phyloP scores from a whole-genome alignment of 1,140 invertebrate species.

The Sycophaga agraensis region DNA sequence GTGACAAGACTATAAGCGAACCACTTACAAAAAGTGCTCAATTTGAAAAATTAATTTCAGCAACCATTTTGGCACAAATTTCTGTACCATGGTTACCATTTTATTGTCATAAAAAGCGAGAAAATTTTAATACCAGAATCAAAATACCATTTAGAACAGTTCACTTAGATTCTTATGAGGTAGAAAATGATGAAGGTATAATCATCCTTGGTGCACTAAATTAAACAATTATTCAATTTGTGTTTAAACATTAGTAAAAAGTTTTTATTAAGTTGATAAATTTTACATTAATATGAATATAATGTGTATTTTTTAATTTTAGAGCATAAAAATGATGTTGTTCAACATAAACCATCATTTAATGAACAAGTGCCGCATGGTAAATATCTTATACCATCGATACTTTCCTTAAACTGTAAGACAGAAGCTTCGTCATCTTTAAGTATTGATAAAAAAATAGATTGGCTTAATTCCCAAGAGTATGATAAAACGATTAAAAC shows the following conservation, averaged over 20 bases:
- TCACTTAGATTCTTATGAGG: conserved; percentile 40
- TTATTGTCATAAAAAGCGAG: conserved; percentile 48
- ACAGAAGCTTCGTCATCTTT: conserved; percentile 34
- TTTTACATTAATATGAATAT: conserved; percentile 5
- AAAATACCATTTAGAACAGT: conserved; percentile 44
- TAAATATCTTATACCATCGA: conserved; percentile 57
- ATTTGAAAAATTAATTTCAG: conserved; percentile 47
- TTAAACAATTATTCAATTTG: no score
- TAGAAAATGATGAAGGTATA: conserved; percentile 41
- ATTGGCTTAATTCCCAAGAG: conserved; percentile 47
- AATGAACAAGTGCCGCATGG: conserved; percentile 55
- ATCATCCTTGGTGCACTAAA: no score
- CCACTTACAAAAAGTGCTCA: conserved; percentile 49
- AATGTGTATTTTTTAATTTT: no score
- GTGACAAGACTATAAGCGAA: conserved; percentile 57
- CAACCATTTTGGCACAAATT: conserved; percentile 40
- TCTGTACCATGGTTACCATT: conserved; percentile 52
- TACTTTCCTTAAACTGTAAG: conserved; percentile 53
- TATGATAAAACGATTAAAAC: conserved; percentile 23
- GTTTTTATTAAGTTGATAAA: no score
- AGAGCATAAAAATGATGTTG: conserved; percentile 59
- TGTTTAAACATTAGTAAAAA: no score
- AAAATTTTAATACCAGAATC: conserved; percentile 41
- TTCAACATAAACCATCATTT: conserved; percentile 55
- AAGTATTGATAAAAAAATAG: conserved; percentile 46